Conservation (phyloP, 2,888 invertebrate genomes). For the Hemistola chrysoprasaria region DNA sequence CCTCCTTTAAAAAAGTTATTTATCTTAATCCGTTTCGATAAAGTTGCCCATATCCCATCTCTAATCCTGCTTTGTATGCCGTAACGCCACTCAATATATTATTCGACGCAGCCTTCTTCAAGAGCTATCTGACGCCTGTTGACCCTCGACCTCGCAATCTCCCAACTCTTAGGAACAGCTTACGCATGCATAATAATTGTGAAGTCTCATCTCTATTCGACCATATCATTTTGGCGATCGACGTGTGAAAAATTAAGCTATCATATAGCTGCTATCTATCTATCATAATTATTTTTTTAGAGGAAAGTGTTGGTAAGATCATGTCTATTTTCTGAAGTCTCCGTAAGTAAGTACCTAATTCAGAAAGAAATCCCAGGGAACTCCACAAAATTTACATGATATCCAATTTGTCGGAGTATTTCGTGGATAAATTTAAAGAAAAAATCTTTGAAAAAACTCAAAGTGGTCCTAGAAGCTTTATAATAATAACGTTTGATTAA, state of each 20-base stretch:
- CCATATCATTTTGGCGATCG: constrained; percentile 17
- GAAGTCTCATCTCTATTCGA: constrained; percentile 43
- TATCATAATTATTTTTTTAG: not conserved
- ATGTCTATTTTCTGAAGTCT: no score
- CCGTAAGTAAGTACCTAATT: no score
- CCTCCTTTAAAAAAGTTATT: no score
- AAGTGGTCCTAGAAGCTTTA: no score
- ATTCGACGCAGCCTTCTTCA: constrained; percentile 47
- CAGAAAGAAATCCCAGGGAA: no score
- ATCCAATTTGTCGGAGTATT: no score
- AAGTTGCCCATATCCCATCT: constrained; percentile 14
- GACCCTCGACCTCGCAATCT: constrained; percentile 65
- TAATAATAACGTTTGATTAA: no score
- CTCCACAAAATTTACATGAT: no score
- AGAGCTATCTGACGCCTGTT: constrained; percentile 60
- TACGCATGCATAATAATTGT: constrained; percentile 65
- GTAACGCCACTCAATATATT: constrained; percentile 54
- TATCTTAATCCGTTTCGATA: not conserved
- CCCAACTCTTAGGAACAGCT: constrained; percentile 47
- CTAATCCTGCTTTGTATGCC: constrained; percentile 49
- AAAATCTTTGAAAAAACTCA: no score
- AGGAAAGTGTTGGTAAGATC: not conserved
- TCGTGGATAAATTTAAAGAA: no score
- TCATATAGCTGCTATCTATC: no score
- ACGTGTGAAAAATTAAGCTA: no score